Percentiles rank a stretch among this genome's conserved stretches.
Conservation (phyloP, 2,113 vertebrate species). For the Hiodon alosoides region DNA sequence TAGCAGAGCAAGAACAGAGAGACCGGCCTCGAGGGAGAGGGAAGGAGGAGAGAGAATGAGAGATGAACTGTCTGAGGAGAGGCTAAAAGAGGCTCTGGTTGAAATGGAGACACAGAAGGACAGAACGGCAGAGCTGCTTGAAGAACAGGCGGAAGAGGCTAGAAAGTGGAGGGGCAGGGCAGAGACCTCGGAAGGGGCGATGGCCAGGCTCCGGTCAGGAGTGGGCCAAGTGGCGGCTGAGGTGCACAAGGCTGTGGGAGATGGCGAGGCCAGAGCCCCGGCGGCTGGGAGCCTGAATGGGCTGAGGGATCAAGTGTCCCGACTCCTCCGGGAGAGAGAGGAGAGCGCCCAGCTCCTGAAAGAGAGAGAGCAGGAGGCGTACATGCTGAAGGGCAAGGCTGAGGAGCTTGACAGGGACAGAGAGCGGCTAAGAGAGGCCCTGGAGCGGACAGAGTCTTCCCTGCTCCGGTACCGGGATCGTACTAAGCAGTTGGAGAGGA, state of each 20-base stretch:
- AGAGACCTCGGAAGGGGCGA: not conserved
- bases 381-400: slow-evolving; percentile 36
- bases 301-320: slow-evolving; percentile 12
- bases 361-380: slow-evolving; percentile 42
- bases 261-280: not conserved
- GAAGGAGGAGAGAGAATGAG: not conserved
- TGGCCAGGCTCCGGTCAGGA: not conserved
- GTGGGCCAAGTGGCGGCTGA: not conserved
- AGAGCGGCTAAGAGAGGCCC: slow-evolving; percentile 37
- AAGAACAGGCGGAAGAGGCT: slow-evolving; percentile 7
- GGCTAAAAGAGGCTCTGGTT: not conserved
- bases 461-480: slow-evolving; percentile 42
- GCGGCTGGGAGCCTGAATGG: not conserved
- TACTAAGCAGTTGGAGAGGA: slow-evolving; percentile 32
- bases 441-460: slow-evolving; percentile 48
- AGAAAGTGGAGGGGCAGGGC: slow-evolving; percentile 4
- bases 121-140: not conserved
- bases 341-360: slow-evolving; percentile 33
- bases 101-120: slow-evolving; percentile 2
- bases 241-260: no score
- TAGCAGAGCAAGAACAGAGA: slow-evolving; percentile 9
- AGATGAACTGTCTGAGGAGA: not conserved
- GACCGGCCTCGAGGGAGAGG: slow-evolving; percentile 5
- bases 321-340: slow-evolving; percentile 33
- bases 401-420: slow-evolving; percentile 47